phyloP scores from a whole-genome alignment of 1,140 invertebrate genomes.

The Maconellicoccus hirsutus region DNA sequence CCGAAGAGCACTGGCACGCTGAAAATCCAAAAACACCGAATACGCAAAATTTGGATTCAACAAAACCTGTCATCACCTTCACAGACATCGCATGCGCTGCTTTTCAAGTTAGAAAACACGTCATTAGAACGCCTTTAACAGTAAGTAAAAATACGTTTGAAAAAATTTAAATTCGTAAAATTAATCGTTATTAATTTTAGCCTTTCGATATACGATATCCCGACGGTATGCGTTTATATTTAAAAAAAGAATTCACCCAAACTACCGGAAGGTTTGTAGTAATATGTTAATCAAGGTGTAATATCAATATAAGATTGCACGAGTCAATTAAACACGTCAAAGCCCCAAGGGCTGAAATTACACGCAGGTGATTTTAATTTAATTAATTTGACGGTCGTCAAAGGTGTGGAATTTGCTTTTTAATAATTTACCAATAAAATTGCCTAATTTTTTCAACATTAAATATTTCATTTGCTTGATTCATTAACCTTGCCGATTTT shows the following conservation, averaged over 20 bases:
- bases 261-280: slow-evolving; percentile 66
- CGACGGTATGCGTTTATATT: slow-evolving; percentile 69
- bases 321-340: not conserved
- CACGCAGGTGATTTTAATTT: not conserved
- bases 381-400: not conserved
- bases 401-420: not conserved
- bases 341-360: not conserved
- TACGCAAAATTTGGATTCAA: too few relatives aligned
- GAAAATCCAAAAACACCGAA: too few relatives aligned
- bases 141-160: not conserved
- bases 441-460: too few relatives aligned
- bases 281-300: not conserved
- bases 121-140: not conserved
- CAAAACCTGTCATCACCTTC: not conserved
- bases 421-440: not conserved
- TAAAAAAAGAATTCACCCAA: slow-evolving; percentile 89
- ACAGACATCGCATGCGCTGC: not conserved
- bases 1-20: too few relatives aligned
- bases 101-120: slow-evolving; percentile 9
- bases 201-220: not conserved
- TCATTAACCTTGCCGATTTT: too few relatives aligned
- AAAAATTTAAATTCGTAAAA: not conserved
- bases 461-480: too few relatives aligned
- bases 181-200: not conserved
- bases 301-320: not conserved